phyloP scores from a whole-genome alignment of 2,888 invertebrate species.

The Chirona hameri region DNA sequence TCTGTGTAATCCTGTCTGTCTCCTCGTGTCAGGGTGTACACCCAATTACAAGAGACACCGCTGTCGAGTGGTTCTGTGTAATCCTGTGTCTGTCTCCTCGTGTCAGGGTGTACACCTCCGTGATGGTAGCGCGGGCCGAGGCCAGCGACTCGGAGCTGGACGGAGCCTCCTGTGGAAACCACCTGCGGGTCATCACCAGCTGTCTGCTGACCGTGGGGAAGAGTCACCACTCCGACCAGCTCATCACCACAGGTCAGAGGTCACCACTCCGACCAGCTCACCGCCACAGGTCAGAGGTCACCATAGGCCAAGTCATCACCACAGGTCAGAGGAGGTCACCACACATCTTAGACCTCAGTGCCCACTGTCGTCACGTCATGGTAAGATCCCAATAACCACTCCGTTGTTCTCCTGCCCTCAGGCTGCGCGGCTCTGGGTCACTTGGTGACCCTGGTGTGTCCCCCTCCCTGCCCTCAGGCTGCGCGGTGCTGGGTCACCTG shows the following conservation, averaged over 20 bases:
- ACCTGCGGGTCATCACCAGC: not conserved
- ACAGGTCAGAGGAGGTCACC: no score
- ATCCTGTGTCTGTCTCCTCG: no score
- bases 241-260: not conserved
- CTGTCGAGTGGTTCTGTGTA: no score
- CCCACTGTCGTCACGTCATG: not conserved
- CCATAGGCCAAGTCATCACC: no score
- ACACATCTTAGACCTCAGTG: not conserved
- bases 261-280: not conserved
- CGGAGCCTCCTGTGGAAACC: not conserved
- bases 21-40: no score
- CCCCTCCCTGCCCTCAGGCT: no score
- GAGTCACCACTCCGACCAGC: not conserved
- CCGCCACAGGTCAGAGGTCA: not conserved
- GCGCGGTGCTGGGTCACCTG: no score
- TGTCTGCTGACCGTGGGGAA: not conserved
- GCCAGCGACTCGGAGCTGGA: not conserved
- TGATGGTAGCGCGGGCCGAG: not conserved
- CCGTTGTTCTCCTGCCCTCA: not conserved
- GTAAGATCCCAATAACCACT: no score
- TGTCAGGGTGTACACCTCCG: not conserved
- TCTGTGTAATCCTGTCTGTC: no score
- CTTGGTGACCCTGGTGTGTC: no score
- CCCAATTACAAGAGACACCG: no score
- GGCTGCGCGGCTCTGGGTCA: conserved; percentile 3